Percentiles rank a stretch among this genome's conserved stretches.
phyloP scores from a whole-genome alignment of 2,113 vertebrate genomes.

The Chunga burmeisteri region DNA sequence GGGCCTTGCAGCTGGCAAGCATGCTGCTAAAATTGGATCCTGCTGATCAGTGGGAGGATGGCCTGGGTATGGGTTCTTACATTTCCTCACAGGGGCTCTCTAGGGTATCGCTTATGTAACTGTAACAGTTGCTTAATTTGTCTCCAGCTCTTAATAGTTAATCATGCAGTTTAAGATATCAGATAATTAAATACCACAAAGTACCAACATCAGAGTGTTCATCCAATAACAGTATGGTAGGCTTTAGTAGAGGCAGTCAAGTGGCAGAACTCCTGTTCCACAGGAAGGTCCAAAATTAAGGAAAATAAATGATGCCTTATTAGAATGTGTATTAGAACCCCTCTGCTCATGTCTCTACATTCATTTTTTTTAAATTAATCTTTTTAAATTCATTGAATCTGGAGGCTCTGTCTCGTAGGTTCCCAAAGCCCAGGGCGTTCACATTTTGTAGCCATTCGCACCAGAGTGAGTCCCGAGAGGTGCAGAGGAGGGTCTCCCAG shows the following conservation, averaged over 20 bases:
- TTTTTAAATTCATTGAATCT: neutral
- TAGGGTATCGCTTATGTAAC: neutral
- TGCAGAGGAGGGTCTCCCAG: neutral
- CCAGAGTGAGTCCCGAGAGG: fast-evolving
- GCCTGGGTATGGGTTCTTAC: neutral
- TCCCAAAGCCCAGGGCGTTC: neutral
- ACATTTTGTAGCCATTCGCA: neutral
- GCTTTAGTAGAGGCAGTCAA: neutral
- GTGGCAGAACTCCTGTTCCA: neutral
- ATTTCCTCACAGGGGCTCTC: neutral
- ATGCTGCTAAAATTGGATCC: neutral
- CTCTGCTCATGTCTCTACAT: neutral
- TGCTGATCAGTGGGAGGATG: neutral
- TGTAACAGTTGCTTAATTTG: neutral
- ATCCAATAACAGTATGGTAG: neutral
- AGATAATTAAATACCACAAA: neutral
- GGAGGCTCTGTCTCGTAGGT: neutral
- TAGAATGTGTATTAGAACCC: neutral
- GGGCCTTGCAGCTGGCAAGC: neutral
- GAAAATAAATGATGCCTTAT: neutral
- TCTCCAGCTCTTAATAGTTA: neutral
- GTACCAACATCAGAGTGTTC: neutral
- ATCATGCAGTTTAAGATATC: neutral
- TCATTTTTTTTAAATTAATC: neutral
- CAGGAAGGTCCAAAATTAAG: neutral